Conservation (phyloP, 2,113 vertebrate species). For the Pantherophis guttatus region DNA sequence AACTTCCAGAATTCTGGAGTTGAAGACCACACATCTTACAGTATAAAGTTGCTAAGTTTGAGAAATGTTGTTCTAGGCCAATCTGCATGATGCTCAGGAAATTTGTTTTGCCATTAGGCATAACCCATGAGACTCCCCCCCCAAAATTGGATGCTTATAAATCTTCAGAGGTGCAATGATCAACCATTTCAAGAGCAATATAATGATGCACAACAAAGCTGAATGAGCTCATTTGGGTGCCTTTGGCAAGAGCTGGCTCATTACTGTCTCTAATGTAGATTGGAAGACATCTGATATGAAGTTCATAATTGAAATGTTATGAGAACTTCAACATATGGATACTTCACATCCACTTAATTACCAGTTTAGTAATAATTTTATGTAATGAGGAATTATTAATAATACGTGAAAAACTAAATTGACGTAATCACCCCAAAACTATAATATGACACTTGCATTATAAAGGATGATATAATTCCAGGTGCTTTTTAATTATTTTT, state of each 20-base stretch:
- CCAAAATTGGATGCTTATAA: constrained; percentile 37
- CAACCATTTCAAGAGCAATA: constrained; percentile 46
- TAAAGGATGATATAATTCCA: constrained; percentile 63
- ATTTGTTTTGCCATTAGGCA: not conserved
- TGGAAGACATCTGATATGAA: constrained; percentile 72
- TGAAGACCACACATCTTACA: not conserved
- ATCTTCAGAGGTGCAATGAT: constrained; percentile 38
- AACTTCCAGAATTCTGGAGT: not conserved
- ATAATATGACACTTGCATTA: constrained; percentile 68
- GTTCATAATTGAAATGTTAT: constrained; percentile 78
- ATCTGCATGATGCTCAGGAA: not conserved
- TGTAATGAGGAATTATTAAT: constrained; percentile 81
- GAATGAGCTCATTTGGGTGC: constrained; percentile 52
- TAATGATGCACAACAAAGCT: constrained; percentile 30
- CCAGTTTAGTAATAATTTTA: constrained; percentile 83
- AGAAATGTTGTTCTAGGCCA: not conserved
- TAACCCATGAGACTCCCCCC: not conserved
- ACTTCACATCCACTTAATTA: constrained; percentile 79
- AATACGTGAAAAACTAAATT: constrained; percentile 78
- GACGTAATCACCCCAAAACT: constrained; percentile 72
- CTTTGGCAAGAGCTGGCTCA: constrained; percentile 64
- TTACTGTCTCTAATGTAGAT: constrained; percentile 67
- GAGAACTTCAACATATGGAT: constrained; percentile 79
- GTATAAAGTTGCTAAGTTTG: not conserved
- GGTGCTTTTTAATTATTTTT: constrained; percentile 56